Base-by-base conservation (phyloP, 2,888 invertebrate species). In the Galeopsomyia nigrocyanea region DNA sequence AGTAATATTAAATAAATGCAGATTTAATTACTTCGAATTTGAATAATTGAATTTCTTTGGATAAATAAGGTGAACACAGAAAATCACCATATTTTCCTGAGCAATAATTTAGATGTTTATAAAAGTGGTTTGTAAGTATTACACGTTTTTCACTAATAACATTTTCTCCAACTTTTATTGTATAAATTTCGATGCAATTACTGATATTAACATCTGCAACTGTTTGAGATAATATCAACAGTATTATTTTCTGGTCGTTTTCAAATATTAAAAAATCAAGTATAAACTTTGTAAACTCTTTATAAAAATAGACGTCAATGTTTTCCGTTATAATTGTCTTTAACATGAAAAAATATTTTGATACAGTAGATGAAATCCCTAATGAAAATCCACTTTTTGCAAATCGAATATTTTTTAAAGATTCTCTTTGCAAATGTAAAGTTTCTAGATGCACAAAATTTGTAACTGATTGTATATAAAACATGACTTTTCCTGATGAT, bases 221-320 rank as follows among this genome's bases (percentile, higher is more conserved):
- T 17, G 74, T 57, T 64, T 74, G 76, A 7, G 73, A 26, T 1
- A 84, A 78, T 9, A 80, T 55, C n/a, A 84, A 58, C 19, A 81
- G 62, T 62, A 22, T 22, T 2, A 73, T 10, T 13, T 10, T n/a
- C 16, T 63, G 22, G 14, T 47, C 31, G 16, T 21, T 47, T 47
- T 82, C 78, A 58, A 78, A 79, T 22, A 83, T 77, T 21, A 84
- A 68, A 73, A 83, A 82, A 69, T 84, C 83, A 7, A 75, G 58
- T 0, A 81, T 58, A 75, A 26, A 19, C 14, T 68, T 76, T n/a
- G 56, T 60, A 16, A 53, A 47, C 46, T 56, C n/a, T 1, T n/a
- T 21, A 22, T 74, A n/a, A 49, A 60, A 57, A 22, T 69, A 47
- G 22, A 74, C 69, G 5, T 66, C 9, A 26, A 74, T 62, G 2